Base-by-base conservation (phyloP, 2,888 invertebrate species). In the Drosophila nr. perissopoda region DNA sequence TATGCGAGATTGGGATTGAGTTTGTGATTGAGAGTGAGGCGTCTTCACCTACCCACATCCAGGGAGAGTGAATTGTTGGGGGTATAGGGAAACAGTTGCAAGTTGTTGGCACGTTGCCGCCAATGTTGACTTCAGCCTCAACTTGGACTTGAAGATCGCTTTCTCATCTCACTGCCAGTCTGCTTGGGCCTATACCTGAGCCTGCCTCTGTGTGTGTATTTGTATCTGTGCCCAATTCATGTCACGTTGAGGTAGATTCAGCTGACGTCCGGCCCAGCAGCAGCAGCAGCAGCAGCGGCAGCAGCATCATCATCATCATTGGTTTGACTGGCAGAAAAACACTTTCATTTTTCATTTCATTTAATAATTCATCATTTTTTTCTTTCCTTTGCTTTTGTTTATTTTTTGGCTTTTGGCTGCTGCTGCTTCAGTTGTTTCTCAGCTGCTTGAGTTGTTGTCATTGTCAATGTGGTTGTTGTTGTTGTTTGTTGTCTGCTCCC, bases 341-440 rank as follows among this genome's bases (percentile, higher is more conserved):
- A 89, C 85, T 85, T 85, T 85, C 85, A 89, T 85, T 85, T 85
- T 85, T 87, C 82, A 88, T 85, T 82, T 84, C 72, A 87, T 87
- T 84, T 83, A 84, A 88, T 84, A 89, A 89, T 85, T 85, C 85
- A 85, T 84, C 79, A 71, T 70, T 69, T 75, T 57, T 64, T 54
- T 59, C 27, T 27, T 27, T n/a, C 56, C n/a, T 77, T 64, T 68
- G 54, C 65, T 72, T 65, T 51, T 51, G 49, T 72, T 59, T 79
- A 64, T 68, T 59, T 69, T 68, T 53, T 46, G 67, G 25, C 34
- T 53, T 49, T 48, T 53, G 54, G 10, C 46, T 31, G 57, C 64
- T 54, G 57, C 56, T 63, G 71, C 62, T 72, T 69, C 73, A 72
- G 49, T 76, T 75, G 59, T 78, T 79, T 78, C 79, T 74, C 79